Base-by-base conservation (phyloP, 2,797 vertebrate genomes). In the Coregonus sp. region DNA sequence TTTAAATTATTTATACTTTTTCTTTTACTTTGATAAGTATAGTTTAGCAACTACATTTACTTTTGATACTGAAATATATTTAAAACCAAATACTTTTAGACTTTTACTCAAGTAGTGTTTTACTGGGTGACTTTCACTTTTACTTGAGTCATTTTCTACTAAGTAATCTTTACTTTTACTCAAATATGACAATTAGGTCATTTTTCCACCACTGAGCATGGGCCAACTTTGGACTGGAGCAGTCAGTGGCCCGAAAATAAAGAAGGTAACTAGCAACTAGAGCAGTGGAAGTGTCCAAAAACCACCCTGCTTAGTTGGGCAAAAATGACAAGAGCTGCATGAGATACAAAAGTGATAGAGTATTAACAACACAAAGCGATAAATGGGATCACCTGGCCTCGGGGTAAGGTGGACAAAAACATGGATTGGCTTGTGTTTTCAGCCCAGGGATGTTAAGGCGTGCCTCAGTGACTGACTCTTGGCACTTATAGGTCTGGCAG, bases 251-350 rank as follows among this genome's bases (percentile, higher is more conserved):
- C 80, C 74, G 77, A 81, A 76, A 80, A 52, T 18, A 47, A 47
- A 52, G 50, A 20, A 12, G 29, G 86, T 78, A 85, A 86, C 89
- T 63, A 81, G 81, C 86, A 89, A 88, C 87, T 78, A 86, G 80
- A 78, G 73, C 78, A 77, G 74, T 76, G 4, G 69, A 84, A 82
- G 81, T 75, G 77, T 78, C 68, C n/a, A 71, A 89, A 91, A 88
- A 70, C 83, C 70, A 90, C 25, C 70, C 47, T 4, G 50, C 50
- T 5, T 52, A 54, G 70, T 33, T 3, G 35, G 80, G 79, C 73
- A 76, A 81, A 67, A 83, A 70, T 71, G 78, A 59, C 73, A 69
- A 33, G 51, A 81, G 1, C 74, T 73, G 40, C 79, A 5, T 79
- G 86, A 87, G 75, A 72, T 75, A 79, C 86, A 83, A 88, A 90